Conservation (phyloP, 2,797 vertebrate species). For the Tokudaia muenninki region DNA sequence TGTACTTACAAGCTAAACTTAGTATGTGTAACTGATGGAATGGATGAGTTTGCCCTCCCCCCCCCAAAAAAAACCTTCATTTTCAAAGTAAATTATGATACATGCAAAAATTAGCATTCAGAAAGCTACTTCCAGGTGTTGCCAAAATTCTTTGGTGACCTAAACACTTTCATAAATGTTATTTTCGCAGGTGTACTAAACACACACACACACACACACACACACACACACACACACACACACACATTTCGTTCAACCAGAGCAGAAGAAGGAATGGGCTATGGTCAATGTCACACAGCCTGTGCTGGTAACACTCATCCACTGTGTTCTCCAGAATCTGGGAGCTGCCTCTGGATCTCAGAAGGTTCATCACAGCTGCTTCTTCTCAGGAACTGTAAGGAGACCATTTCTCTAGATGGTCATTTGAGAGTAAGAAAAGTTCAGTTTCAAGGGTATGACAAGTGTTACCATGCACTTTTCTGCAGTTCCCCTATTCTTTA, state of each 20-base stretch:
- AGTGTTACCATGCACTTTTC: background rate
- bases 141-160: background rate
- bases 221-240: background rate
- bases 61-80: background rate
- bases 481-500: background rate
- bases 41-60: background rate
- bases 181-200: background rate
- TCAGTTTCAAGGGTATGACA: background rate
- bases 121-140: background rate
- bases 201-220: background rate
- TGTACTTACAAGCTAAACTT: background rate
- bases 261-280: background rate
- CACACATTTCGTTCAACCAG: background rate
- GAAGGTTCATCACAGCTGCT: background rate
- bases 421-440: background rate
- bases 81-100: slow-evolving; percentile 22
- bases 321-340: background rate
- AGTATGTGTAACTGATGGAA: background rate
- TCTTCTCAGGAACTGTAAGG: background rate
- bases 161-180: background rate
- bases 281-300: background rate
- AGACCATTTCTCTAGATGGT: background rate
- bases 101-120: background rate
- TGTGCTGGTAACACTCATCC: background rate
- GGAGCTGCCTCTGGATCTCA: background rate